Base-by-base conservation (phyloP, 2,888 invertebrate genomes). In the Tiliacea aurago region DNA sequence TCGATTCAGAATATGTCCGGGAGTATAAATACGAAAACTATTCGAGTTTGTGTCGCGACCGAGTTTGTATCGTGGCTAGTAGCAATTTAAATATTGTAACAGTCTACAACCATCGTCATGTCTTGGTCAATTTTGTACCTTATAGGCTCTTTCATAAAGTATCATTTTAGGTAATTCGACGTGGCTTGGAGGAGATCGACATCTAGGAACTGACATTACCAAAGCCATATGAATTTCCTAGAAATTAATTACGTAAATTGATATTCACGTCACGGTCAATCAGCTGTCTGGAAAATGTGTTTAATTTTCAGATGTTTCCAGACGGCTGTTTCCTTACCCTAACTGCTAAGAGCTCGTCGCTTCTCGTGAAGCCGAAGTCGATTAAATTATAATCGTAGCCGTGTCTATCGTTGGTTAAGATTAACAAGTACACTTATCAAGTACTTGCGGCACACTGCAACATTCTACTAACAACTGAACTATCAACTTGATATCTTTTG, bases 21-120 rank as follows among this genome's bases (percentile, higher is more conserved):
- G 37, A 83, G 73, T 84, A 90, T 90, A 93, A 91, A 91, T 92
- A 91, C 76, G 83, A 88, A 87, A 90, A 88, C 86, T 94, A 94
- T 95, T 95, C 94, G 93, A 94, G 94, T 93, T 92, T 90, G 88
- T 90, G 89, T 92, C 89, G 85, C 86, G 37, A 37, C 37, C 37
- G 37, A 37, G 37, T 37, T 37, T 37, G 37, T 37, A 73, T 79
- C 67, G 70, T 77, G 65, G 66, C 64, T 81, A 71, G 78, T 78
- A 73, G 71, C 67, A 55, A 74, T 61, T 81, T 77, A 70, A 70
- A 76, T 78, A 74, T 65, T 72, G 47, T n/a, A 78, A 78, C 73
- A 69, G 69, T 72, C 76, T 76, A 56, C 81, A 81, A 71, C 73
- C 75, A 76, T 71, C 64, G 49, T 76, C 73, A 70, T 75, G 47